Percentiles rank a stretch among this genome's conserved stretches.
These are phyloP conservation scores for Trogon surrucura DNA, from an alignment of 2,113 vertebrate genomes.

Conservation along the genomic window DNA sequence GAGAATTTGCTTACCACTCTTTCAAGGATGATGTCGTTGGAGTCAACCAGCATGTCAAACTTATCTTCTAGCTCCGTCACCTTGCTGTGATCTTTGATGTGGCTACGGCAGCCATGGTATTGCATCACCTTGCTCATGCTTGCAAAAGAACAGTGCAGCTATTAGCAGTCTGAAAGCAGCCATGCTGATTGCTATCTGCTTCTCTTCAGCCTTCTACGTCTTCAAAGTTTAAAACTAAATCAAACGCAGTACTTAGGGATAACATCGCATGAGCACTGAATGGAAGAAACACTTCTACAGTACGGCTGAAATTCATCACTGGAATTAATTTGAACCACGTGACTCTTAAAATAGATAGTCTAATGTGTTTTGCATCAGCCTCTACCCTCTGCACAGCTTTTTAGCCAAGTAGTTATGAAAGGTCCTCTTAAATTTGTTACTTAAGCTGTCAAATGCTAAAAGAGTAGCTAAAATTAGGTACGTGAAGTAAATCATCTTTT, in stretches of 20 bases:
- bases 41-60: slow-evolving; percentile 92
- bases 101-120: slow-evolving; percentile 89
- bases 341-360: not conserved
- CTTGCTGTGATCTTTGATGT: slow-evolving; percentile 81
- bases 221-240: not conserved
- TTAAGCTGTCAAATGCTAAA: not conserved
- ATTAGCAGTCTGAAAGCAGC: not conserved
- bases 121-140: slow-evolving; percentile 97
- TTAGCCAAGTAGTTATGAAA: not conserved
- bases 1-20: slow-evolving; percentile 86
- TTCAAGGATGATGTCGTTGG: slow-evolving; percentile 93
- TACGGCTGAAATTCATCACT: not conserved
- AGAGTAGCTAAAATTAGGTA: not conserved
- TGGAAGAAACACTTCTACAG: not conserved
- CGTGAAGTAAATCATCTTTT: not conserved
- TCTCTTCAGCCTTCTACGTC: not conserved
- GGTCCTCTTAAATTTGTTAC: not conserved
- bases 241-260: not conserved
- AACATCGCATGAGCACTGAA: fast-evolving
- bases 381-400: not conserved
- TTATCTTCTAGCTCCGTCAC: slow-evolving; percentile 90
- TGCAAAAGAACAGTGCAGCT: not conserved
- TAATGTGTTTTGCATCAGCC: fast-evolving
- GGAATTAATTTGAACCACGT: not conserved
- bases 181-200: fast-evolving